phyloP scores from a whole-genome alignment of 2,113 vertebrate genomes.

The Trichechus manatus region DNA sequence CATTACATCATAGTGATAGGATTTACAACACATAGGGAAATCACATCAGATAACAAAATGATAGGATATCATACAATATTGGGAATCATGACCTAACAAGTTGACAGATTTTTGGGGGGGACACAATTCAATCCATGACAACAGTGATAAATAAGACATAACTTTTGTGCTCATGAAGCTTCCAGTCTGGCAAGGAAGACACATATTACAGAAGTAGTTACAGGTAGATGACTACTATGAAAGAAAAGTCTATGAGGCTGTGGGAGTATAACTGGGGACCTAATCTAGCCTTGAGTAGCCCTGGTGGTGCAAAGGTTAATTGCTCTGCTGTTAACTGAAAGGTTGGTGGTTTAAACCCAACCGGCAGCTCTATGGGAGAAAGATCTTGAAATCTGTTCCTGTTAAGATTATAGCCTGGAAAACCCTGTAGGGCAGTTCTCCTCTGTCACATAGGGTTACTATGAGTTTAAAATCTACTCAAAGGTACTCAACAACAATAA shows the following conservation, averaged over 20 bases:
- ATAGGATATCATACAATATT: no score
- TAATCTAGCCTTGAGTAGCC: not conserved
- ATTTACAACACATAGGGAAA: no score
- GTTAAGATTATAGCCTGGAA: no score
- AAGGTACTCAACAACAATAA: no score
- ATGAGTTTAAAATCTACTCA: no score
- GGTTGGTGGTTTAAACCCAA: not conserved
- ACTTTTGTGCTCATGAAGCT: not conserved
- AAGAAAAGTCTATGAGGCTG: not conserved
- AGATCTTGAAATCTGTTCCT: not conserved
- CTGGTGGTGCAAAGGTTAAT: not conserved
- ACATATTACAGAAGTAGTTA: not conserved
- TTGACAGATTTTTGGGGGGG: no score
- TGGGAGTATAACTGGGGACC: not conserved
- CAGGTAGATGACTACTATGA: not conserved
- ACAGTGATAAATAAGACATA: not conserved
- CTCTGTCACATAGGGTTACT: no score
- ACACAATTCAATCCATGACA: no score
- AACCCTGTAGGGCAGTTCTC: no score
- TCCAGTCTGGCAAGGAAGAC: constrained; percentile 18
- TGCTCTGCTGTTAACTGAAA: not conserved
- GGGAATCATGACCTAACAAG: no score
- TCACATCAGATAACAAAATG: no score
- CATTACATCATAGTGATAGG: no score
- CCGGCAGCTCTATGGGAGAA: not conserved